Conservation (phyloP, 30 jellyfish, hydroid and myxozoan genomes). For the Aurelia aurita complex sp. Pacific region DNA sequence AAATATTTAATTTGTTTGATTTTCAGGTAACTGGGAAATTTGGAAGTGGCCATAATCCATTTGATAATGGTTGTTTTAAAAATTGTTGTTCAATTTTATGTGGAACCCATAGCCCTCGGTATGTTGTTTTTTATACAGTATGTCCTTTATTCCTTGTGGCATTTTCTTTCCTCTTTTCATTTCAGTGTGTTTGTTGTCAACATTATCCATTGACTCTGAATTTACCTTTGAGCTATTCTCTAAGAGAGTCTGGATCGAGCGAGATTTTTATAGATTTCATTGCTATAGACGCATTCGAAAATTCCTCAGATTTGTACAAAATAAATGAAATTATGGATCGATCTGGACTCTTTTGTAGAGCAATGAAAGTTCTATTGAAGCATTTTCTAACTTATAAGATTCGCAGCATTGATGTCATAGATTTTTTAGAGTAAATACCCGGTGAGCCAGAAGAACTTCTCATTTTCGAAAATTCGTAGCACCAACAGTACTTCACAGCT, state of each 20-base stretch:
- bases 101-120: slow-evolving; percentile 97
- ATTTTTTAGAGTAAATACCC: too few species aligned
- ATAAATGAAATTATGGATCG: not conserved
- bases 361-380: too few species aligned
- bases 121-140: slow-evolving; percentile 2
- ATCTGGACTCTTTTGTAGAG: too few species aligned
- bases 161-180: not conserved
- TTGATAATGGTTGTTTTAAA: slow-evolving; percentile 75
- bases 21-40: slow-evolving; percentile 96
- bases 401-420: too few species aligned
- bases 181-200: not conserved
- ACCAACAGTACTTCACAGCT: too few species aligned
- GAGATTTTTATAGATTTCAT: not conserved
- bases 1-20: not conserved
- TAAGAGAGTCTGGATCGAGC: too few species aligned
- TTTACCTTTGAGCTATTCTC: too few species aligned
- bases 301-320: not conserved
- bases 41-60: slow-evolving; percentile 99
- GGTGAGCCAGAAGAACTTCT: too few species aligned
- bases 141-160: not conserved
- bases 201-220: not conserved
- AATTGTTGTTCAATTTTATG: slow-evolving; percentile 78
- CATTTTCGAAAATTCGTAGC: too few species aligned
- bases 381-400: too few species aligned
- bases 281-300: not conserved